Conservation (phyloP, 2,113 vertebrate species). For the Lucifuga dentata region DNA sequence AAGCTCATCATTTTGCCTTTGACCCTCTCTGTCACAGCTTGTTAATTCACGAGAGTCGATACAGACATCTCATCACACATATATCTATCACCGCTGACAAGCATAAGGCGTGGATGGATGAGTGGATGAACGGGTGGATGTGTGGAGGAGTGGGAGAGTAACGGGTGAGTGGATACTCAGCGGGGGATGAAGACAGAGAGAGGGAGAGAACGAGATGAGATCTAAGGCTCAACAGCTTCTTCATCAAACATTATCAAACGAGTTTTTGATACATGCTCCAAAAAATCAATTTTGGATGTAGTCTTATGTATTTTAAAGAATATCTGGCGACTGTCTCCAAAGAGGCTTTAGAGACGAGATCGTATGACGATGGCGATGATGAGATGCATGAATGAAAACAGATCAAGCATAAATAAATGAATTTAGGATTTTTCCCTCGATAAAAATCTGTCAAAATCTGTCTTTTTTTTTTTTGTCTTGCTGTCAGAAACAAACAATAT, state of each 20-base stretch:
- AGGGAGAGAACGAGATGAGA: neutral
- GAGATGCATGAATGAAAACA: too few species aligned
- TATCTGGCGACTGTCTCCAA: too few species aligned
- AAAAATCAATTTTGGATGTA: too few species aligned
- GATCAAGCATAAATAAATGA: too few species aligned
- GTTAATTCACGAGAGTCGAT: slow-evolving; percentile 32
- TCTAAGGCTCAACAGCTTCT: neutral
- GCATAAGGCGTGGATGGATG: slow-evolving; percentile 1
- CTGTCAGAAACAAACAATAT: too few species aligned
- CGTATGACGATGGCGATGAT: too few species aligned
- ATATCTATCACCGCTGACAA: slow-evolving; percentile 47
- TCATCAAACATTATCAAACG: neutral
- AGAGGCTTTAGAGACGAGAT: too few species aligned
- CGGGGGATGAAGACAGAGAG: neutral
- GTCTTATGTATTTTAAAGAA: too few species aligned
- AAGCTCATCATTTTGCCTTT: slow-evolving; percentile 14
- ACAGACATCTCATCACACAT: slow-evolving; percentile 33
- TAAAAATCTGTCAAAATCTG: too few species aligned
- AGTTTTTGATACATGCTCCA: too few species aligned
- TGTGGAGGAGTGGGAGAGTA: neutral
- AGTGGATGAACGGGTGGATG: neutral
- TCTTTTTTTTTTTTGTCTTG: too few species aligned
- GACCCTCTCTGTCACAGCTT: slow-evolving; percentile 41
- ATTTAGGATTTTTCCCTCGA: too few species aligned
- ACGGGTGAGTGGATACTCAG: neutral